Conservation (phyloP, 53 echinoderm and acorn worm species). For the Temnopleurus reevesii region DNA sequence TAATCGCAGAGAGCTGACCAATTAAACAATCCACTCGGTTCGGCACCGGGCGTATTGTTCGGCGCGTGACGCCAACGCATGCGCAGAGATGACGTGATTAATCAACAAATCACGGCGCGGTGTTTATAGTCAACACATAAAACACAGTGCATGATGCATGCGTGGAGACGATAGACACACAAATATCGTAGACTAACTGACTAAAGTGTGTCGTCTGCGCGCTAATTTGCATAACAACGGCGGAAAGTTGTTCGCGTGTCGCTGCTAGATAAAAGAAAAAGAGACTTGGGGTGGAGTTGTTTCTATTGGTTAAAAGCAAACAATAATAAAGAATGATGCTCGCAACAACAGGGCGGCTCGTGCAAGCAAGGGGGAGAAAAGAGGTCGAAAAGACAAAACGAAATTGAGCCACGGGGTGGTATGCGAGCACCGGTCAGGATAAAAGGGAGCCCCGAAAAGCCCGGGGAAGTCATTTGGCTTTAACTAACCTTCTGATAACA, state of each 20-base stretch:
- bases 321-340: constrained; percentile 11
- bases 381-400: constrained; percentile 24
- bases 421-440: constrained; percentile 15
- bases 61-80: constrained; percentile 49
- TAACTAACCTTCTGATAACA: constrained; percentile 48
- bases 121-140: background rate
- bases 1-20: constrained; percentile 29
- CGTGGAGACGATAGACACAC: background rate
- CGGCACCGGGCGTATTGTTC: background rate
- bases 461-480: constrained; percentile 26
- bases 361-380: background rate
- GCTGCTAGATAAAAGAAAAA: background rate
- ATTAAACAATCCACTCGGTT: constrained; percentile 21
- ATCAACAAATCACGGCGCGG: constrained; percentile 16
- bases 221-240: constrained; percentile 44
- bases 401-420: background rate
- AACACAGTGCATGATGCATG: no score
- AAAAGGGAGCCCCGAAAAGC: constrained; percentile 41
- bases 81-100: constrained; percentile 4
- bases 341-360: background rate
- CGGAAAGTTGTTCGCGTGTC: constrained; percentile 29
- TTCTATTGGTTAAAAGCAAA: constrained; percentile 5
- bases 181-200: background rate
- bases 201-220: constrained; percentile 9
- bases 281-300: background rate